Conservation (phyloP, 1,140 invertebrate species). For the Neodiprion virginianus region DNA sequence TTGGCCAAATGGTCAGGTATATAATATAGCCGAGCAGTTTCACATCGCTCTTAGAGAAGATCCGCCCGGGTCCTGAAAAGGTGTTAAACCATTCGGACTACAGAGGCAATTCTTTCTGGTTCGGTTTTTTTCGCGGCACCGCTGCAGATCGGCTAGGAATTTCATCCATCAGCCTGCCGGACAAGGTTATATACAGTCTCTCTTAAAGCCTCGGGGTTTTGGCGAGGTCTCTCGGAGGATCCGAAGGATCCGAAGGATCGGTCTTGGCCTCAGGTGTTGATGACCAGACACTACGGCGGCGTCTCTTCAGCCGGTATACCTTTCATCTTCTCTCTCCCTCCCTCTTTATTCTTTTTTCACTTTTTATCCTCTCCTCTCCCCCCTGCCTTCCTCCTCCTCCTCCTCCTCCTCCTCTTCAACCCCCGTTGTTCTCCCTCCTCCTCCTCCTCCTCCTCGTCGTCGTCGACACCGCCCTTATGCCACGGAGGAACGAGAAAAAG, state of each 20-base stretch:
- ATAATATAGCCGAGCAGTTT: too few relatives aligned
- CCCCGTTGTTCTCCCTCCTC: constrained; percentile 13
- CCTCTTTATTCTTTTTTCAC: constrained; percentile 33
- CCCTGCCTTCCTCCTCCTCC: constrained; percentile 13
- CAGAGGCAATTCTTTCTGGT: constrained; percentile 51
- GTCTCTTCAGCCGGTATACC: constrained; percentile 41
- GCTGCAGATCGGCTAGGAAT: constrained; percentile 47
- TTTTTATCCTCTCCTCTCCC: constrained; percentile 19
- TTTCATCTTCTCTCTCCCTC: constrained; percentile 54
- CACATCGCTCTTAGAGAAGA: too few relatives aligned
- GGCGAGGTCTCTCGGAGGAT: constrained; percentile 10
- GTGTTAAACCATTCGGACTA: constrained; percentile 4
- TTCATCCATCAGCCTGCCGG: constrained; percentile 53
- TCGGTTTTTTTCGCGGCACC: constrained; percentile 50
- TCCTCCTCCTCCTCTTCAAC: constrained; percentile 17
- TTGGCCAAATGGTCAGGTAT: too few relatives aligned
- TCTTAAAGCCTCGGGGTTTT: constrained; percentile 38
- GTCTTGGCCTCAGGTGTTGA: constrained; percentile 55
- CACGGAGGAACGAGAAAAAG: neutral
- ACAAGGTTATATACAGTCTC: constrained; percentile 35
- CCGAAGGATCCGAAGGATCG: constrained; percentile 38
- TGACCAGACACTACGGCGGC: constrained; percentile 54
- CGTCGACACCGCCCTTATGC: constrained; percentile 3
- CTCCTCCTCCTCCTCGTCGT: neutral
- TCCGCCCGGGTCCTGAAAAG: neutral